Conservation (phyloP, 2,797 vertebrate species). For the Pantherophis alleghaniensis region DNA sequence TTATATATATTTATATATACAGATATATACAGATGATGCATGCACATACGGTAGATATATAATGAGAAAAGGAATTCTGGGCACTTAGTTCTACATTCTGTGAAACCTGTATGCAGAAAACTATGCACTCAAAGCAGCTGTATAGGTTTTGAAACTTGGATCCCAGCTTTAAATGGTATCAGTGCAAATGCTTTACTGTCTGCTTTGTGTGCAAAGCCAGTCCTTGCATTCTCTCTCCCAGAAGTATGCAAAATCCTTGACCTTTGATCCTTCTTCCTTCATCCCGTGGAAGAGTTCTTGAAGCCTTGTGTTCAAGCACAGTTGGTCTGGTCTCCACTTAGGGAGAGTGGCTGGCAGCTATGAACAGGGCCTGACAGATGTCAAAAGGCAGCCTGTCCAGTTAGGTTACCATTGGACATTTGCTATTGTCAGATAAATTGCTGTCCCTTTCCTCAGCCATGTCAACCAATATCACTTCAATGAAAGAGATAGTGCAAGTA, state of each 20-base stretch:
- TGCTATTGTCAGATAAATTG: not conserved
- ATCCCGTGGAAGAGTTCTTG: not conserved
- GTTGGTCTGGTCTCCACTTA: slow-evolving; percentile 4
- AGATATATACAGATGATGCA: not conserved
- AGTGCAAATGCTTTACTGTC: not conserved
- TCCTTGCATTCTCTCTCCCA: not conserved
- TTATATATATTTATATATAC: no score
- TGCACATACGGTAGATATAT: not conserved
- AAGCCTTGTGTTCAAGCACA: not conserved
- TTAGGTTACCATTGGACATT: slow-evolving; percentile 10
- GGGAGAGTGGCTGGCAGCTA: slow-evolving; percentile 2
- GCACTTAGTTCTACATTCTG: not conserved
- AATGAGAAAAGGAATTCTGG: not conserved
- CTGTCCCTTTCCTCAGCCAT: not conserved
- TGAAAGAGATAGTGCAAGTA: not conserved
- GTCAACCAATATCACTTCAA: not conserved
- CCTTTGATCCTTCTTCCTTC: not conserved
- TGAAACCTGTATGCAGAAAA: not conserved
- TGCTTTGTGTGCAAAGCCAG: not conserved
- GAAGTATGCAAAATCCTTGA: not conserved
- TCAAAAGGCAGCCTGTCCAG: slow-evolving; percentile 10
- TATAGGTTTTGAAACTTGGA: not conserved
- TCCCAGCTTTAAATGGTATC: not conserved
- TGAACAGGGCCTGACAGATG: slow-evolving; percentile 4
- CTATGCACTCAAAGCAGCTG: not conserved